phyloP scores from a whole-genome alignment of 2,797 vertebrate species.

The Chaetophractus vellerosus region DNA sequence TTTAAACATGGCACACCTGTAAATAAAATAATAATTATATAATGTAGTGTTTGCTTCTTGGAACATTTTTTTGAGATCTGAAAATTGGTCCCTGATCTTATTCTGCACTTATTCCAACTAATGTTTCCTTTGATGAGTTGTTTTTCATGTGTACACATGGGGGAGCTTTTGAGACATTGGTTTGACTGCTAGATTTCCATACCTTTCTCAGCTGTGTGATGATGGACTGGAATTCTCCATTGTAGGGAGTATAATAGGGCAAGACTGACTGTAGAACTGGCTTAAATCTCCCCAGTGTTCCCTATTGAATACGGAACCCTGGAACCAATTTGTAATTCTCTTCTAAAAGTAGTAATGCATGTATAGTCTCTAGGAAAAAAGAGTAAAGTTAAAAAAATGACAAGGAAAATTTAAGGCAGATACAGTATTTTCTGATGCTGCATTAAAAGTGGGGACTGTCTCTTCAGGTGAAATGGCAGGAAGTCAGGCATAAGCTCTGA shows the following conservation, averaged over 20 bases:
- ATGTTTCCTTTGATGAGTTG: conserved; percentile 1
- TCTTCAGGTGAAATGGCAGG: background rate
- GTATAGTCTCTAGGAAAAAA: background rate
- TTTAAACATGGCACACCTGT: background rate
- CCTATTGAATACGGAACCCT: background rate
- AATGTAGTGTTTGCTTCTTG: background rate
- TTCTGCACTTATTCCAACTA: background rate
- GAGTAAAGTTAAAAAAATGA: background rate
- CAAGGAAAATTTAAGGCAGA: background rate
- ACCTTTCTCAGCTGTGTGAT: conserved; percentile 4
- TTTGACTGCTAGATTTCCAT: background rate
- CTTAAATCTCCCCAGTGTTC: conserved; percentile 52
- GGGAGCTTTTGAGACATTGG: conserved; percentile 80
- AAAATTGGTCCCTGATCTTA: background rate
- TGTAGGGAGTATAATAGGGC: background rate
- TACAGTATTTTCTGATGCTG: background rate
- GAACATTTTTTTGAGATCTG: conserved; percentile 1
- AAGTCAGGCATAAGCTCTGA: background rate
- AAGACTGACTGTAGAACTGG: background rate
- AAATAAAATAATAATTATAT: conserved; percentile 16
- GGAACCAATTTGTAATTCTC: background rate
- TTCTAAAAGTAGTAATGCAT: background rate
- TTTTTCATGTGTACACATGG: conserved; percentile 73
- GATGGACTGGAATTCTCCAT: conserved; percentile 56
- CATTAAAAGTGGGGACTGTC: background rate